Conservation (phyloP, 2,888 invertebrate species). For the Amphipyra tragopoginis region DNA sequence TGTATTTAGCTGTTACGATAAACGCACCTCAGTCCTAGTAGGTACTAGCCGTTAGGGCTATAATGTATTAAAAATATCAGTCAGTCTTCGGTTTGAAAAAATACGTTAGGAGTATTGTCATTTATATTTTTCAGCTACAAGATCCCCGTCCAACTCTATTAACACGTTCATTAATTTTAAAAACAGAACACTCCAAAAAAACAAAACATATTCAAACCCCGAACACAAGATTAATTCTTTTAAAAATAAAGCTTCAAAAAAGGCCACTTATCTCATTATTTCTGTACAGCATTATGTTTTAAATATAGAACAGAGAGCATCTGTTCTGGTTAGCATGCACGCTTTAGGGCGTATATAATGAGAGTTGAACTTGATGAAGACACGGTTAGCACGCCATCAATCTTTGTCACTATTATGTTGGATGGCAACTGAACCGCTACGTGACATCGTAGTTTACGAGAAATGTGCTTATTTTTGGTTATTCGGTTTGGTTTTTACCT, state of each 20-base stretch:
- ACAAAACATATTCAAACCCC: conserved; percentile 26
- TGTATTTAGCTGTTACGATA: too few relatives aligned
- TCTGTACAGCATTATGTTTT: conserved; percentile 53
- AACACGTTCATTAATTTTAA: conserved; percentile 53
- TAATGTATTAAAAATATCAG: neutral
- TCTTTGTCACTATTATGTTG: conserved; percentile 66
- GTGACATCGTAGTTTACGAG: conserved; percentile 52
- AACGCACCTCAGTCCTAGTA: too few relatives aligned
- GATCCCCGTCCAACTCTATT: conserved; percentile 49
- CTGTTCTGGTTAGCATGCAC: conserved; percentile 55
- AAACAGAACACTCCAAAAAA: conserved; percentile 44
- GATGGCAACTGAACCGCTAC: conserved; percentile 54
- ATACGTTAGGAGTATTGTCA: conserved; percentile 1
- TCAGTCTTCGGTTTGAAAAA: neutral
- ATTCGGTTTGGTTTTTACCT: conserved; percentile 29
- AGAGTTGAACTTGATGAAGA: conserved; percentile 79
- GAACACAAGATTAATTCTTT: conserved; percentile 48
- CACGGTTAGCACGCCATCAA: conserved; percentile 76
- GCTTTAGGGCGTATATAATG: conserved; percentile 70
- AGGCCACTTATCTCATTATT: conserved; percentile 57
- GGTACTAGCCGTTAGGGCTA: neutral
- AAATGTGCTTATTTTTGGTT: conserved; percentile 53
- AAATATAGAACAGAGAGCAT: conserved; percentile 57
- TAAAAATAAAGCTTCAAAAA: conserved; percentile 47
- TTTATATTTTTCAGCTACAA: conserved; percentile 31